These are phyloP conservation scores for Strigops habroptila DNA, from an alignment of 2,113 vertebrate genomes.

Conservation along the genomic window DNA sequence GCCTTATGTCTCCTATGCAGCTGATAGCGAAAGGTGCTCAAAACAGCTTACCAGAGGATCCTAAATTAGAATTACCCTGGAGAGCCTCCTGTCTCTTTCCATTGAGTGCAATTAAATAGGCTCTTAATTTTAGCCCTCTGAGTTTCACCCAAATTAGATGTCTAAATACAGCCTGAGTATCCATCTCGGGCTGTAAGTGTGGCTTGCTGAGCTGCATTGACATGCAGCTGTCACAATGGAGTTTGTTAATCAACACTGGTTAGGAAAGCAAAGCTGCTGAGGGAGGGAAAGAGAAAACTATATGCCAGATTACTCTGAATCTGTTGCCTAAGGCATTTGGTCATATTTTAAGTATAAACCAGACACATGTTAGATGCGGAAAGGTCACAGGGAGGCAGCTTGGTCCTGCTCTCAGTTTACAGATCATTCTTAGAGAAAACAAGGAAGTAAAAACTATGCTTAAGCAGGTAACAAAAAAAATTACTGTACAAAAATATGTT, in stretches of 20 bases:
- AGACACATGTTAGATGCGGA: neutral
- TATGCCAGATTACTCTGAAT: neutral
- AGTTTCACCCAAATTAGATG: neutral
- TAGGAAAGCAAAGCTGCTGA: neutral
- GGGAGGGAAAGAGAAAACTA: neutral
- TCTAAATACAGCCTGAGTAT: neutral
- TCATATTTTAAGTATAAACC: conserved; percentile 4
- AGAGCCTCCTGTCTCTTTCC: neutral
- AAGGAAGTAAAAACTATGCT: neutral
- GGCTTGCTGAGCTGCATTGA: neutral
- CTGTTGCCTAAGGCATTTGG: neutral
- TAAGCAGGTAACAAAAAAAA: neutral
- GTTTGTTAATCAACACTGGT: neutral
- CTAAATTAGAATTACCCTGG: neutral
- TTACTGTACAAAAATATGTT: neutral
- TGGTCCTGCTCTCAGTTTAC: neutral
- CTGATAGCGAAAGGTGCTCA: neutral
- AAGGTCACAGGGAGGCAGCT: neutral
- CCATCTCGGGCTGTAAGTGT: neutral
- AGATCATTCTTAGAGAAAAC: neutral
- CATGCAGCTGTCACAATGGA: neutral
- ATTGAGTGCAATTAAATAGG: neutral
- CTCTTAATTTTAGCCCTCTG: neutral
- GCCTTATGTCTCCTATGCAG: neutral
- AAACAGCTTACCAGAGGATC: neutral